These are phyloP conservation scores for Micronycteris hirsuta DNA, from an alignment of 2,113 vertebrate genomes.

Conservation along the genomic window DNA sequence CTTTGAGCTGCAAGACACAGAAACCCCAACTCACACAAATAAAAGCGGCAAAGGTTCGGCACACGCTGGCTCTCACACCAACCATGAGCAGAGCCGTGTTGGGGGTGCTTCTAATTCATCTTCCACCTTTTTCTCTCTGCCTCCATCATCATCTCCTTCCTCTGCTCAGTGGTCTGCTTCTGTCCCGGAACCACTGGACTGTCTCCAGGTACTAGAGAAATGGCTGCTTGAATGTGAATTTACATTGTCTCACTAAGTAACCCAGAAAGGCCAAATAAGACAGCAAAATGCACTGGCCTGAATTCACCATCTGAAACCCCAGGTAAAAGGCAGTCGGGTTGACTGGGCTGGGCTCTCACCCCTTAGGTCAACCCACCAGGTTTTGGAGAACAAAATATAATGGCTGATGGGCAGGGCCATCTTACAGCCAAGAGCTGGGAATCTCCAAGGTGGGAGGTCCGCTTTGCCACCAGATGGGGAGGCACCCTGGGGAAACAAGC, in stretches of 20 bases:
- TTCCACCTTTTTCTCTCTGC: background rate
- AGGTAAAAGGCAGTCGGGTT: background rate
- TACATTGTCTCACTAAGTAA: background rate
- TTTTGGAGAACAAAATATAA: too few species aligned
- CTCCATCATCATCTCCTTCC: rapidly evolving
- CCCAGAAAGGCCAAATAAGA: background rate
- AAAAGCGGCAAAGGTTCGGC: rapidly evolving
- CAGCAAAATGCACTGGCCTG: background rate
- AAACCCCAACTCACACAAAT: too few species aligned
- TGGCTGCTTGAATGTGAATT: background rate
- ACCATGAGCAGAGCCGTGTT: rapidly evolving
- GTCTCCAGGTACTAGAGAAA: background rate
- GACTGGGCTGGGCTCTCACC: background rate
- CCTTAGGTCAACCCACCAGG: background rate
- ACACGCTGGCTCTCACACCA: background rate
- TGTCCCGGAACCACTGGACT: background rate
- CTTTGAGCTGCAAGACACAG: background rate
- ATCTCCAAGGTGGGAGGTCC: background rate
- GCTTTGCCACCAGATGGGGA: background rate
- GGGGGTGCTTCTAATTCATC: background rate
- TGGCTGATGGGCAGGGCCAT: rapidly evolving
- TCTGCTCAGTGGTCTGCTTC: background rate
- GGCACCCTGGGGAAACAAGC: background rate
- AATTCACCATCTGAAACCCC: background rate
- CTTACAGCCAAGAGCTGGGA: background rate